phyloP scores from a whole-genome alignment of 2,888 invertebrate genomes.

The Ommatoiulus sabulosus region DNA sequence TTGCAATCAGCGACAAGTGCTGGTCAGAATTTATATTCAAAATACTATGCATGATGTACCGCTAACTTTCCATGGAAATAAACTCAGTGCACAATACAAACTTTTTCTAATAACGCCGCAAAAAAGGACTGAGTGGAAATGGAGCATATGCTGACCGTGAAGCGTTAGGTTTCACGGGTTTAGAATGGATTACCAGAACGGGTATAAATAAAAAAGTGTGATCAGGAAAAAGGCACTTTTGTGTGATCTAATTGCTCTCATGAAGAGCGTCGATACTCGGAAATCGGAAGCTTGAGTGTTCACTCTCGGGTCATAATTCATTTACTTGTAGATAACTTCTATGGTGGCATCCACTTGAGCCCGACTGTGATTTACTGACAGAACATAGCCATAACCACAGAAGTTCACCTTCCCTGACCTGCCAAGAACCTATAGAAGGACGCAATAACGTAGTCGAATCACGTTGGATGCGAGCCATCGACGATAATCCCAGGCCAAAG shows the following conservation, averaged over 20 bases:
- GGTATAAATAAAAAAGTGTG: background rate
- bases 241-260: background rate
- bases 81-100: background rate
- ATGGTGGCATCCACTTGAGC: conserved; percentile 28
- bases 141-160: background rate
- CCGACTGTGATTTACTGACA: conserved; percentile 4
- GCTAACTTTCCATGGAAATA: background rate
- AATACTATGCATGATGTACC: background rate
- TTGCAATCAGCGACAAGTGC: background rate
- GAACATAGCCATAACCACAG: background rate
- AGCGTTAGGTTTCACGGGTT: background rate
- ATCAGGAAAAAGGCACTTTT: conserved; percentile 20
- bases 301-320: background rate
- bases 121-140: background rate
- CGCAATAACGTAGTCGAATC: background rate
- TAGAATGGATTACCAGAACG: background rate
- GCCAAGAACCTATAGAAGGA: background rate
- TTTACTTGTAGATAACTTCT: conserved; percentile 15
- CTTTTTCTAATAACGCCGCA: background rate
- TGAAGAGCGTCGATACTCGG: conserved; percentile 27
- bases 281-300: conserved; percentile 7
- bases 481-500: background rate
- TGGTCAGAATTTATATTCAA: background rate
- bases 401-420: conserved; percentile 20
- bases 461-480: conserved; percentile 20